Conservation (phyloP, 2,797 vertebrate species). For the Cossypha caffra region DNA sequence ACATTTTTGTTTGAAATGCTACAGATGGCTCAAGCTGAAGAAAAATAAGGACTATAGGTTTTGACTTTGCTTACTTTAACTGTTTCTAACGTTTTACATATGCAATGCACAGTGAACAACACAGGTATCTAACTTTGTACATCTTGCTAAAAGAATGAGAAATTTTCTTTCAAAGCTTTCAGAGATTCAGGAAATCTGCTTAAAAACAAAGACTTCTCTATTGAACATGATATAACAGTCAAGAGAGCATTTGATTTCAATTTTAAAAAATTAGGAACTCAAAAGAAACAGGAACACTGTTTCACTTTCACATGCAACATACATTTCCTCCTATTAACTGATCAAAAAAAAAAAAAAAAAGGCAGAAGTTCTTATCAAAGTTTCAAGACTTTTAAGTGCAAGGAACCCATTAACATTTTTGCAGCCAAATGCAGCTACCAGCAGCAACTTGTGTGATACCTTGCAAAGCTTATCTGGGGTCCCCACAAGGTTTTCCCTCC, state of each 20-base stretch:
- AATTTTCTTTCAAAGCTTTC: neutral
- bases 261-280: neutral
- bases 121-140: neutral
- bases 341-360: neutral
- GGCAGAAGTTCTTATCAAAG: neutral
- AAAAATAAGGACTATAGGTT: neutral
- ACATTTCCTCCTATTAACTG: neutral
- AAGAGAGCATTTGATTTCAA: neutral
- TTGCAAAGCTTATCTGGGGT: neutral
- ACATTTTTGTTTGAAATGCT: neutral
- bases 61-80: neutral
- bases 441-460: neutral
- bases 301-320: neutral
- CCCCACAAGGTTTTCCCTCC: neutral
- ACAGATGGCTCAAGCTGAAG: neutral
- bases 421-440: neutral
- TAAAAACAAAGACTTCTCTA: accelerated
- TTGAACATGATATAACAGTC: neutral
- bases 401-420: neutral
- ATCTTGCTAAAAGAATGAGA: neutral
- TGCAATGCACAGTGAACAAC: accelerated
- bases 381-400: neutral
- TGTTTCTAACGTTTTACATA: neutral
- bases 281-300: neutral
- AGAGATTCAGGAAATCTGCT: neutral